A percentile compares a stretch with the other conserved stretches of the same genome.
phyloP scores from a whole-genome alignment of 1,140 invertebrate species.

The Ladona fulva region DNA sequence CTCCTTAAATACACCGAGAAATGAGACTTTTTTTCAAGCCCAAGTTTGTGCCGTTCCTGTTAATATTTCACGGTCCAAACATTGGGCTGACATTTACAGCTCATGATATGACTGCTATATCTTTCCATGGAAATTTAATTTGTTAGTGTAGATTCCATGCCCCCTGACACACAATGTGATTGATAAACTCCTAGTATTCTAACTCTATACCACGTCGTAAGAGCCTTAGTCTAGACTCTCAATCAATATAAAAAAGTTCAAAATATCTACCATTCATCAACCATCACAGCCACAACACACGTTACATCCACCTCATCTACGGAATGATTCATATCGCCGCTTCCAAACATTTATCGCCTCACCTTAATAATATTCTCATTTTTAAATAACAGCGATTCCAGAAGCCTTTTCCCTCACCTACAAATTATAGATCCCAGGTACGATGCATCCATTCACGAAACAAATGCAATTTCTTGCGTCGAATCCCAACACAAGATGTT shows the following conservation, averaged over 20 bases:
- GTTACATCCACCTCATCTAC: background rate
- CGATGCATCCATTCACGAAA: background rate
- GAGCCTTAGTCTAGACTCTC: background rate
- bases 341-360: too few relatives aligned
- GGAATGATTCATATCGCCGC: background rate
- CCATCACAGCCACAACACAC: background rate
- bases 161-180: background rate
- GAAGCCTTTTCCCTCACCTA: background rate
- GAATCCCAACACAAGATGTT: too few relatives aligned
- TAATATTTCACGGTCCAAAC: background rate
- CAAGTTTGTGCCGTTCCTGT: background rate
- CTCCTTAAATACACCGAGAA: background rate
- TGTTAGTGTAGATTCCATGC: background rate
- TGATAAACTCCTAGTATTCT: background rate
- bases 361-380: background rate
- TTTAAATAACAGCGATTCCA: background rate
- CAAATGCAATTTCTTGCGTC: background rate
- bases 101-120: conserved; percentile 1
- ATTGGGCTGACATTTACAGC: background rate
- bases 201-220: background rate
- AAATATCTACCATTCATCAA: background rate
- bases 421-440: background rate
- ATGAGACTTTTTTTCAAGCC: background rate
- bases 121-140: background rate
- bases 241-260: background rate